phyloP scores from a whole-genome alignment of 2,797 vertebrate species.

The Lepidocolaptes lacrymiger region DNA sequence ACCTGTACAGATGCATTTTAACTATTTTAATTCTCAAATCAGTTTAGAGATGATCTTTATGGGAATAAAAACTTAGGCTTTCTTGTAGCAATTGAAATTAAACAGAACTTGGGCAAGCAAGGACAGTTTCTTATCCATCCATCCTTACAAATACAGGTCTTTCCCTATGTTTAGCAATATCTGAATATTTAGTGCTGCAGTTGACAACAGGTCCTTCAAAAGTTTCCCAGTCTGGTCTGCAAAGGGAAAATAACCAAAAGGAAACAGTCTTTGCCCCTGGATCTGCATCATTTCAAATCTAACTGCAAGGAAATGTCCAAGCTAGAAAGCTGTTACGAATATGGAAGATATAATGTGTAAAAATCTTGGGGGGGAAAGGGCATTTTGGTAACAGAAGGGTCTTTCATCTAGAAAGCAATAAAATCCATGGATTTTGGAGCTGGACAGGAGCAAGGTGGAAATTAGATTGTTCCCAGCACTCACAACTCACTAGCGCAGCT shows the following conservation, averaged over 20 bases:
- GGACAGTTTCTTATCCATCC: background rate
- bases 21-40: background rate
- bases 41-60: background rate
- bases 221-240: background rate
- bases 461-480: background rate
- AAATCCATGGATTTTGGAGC: background rate
- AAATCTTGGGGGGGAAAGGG: background rate
- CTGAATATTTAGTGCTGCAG: background rate
- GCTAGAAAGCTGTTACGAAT: background rate
- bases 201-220: background rate
- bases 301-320: background rate
- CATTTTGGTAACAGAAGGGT: background rate
- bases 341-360: background rate
- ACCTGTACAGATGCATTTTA: background rate
- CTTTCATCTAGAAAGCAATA: background rate
- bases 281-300: background rate
- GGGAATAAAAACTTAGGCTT: background rate
- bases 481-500: background rate
- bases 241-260: background rate
- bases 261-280: background rate
- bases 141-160: background rate
- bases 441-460: background rate
- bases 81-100: background rate
- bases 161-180: background rate
- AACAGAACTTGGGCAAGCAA: background rate